Evolutionary conservation across 2,888 invertebrate species (phyloP).

Genomic region (Leptopterna dolabrata): DNA sequence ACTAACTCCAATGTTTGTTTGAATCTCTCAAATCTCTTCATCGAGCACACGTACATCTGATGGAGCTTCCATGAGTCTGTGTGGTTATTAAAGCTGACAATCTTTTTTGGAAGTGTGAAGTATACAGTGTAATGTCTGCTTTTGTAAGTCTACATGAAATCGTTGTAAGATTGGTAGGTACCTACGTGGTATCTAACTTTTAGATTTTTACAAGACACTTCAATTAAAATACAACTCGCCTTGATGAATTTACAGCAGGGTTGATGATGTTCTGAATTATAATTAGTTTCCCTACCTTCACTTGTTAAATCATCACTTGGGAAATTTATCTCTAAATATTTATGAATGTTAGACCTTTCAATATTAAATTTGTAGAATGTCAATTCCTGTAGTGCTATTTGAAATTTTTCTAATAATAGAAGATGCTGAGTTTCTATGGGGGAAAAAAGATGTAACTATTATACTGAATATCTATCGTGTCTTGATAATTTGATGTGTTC

Average conservation of each 20-base stretch:
- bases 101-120: conserved; percentile 38
- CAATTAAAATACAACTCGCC: conserved; percentile 45
- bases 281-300: conserved; percentile 9
- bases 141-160: not conserved
- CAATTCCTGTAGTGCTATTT: conserved; percentile 40
- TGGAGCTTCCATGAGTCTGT: conserved; percentile 42
- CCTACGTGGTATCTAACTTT: too few relatives aligned
- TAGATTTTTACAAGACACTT: conserved; percentile 36
- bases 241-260: conserved; percentile 54
- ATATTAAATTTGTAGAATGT: conserved; percentile 31
- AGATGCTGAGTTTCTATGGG: not conserved
- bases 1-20: not conserved
- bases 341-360: conserved; percentile 27
- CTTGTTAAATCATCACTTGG: conserved; percentile 51
- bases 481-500: conserved; percentile 44
- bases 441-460: not conserved
- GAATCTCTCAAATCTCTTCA: not conserved
- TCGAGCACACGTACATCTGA: not conserved
- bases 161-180: conserved; percentile 1
- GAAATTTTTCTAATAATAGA: conserved; percentile 1
- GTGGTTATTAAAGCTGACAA: conserved; percentile 42
- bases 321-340: conserved; percentile 33
- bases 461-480: conserved; percentile 32
- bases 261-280: conserved; percentile 51
- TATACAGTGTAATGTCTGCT: not conserved